phyloP scores from a whole-genome alignment of 1,140 invertebrate genomes.

The Lasioglossum albipes region DNA sequence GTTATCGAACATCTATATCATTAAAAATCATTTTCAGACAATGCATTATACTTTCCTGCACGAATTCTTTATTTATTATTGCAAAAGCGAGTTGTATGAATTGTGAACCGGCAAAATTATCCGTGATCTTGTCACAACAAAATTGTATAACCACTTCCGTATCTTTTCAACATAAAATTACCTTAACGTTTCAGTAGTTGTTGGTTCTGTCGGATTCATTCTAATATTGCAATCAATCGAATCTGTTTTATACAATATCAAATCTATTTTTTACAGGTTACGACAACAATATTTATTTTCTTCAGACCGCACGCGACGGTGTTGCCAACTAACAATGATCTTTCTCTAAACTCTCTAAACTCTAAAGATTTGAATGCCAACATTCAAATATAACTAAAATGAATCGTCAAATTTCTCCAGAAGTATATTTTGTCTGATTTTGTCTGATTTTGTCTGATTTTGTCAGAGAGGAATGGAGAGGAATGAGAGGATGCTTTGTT shows the following conservation, averaged over 20 bases:
- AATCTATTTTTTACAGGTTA: slow-evolving; percentile 16
- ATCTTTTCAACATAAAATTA: slow-evolving; percentile 42
- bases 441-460: too few relatives aligned
- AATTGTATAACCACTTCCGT: slow-evolving; percentile 25
- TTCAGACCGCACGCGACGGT: neutral
- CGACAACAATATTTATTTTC: slow-evolving; percentile 33
- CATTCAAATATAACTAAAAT: slow-evolving; percentile 5
- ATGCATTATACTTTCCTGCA: neutral
- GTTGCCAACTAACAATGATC: neutral
- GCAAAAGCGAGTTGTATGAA: slow-evolving; percentile 27
- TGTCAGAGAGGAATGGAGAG: too few relatives aligned
- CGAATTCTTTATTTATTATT: neutral
- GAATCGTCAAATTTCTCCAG: neutral
- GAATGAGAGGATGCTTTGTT: too few relatives aligned
- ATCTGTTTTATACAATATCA: neutral
- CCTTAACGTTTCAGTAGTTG: slow-evolving; percentile 66
- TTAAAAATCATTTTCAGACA: neutral
- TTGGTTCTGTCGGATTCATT: slow-evolving; percentile 69
- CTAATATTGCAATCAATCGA: slow-evolving; percentile 8
- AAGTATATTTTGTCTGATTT: neutral
- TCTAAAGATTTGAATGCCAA: neutral
- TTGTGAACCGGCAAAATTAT: slow-evolving; percentile 5
- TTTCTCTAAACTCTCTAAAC: too few relatives aligned
- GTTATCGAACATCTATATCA: neutral
- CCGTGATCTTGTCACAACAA: neutral